A percentile compares a stretch with the other conserved stretches of the same genome.
phyloP scores from a whole-genome alignment of 2,888 invertebrate genomes.

The Bibio marci region DNA sequence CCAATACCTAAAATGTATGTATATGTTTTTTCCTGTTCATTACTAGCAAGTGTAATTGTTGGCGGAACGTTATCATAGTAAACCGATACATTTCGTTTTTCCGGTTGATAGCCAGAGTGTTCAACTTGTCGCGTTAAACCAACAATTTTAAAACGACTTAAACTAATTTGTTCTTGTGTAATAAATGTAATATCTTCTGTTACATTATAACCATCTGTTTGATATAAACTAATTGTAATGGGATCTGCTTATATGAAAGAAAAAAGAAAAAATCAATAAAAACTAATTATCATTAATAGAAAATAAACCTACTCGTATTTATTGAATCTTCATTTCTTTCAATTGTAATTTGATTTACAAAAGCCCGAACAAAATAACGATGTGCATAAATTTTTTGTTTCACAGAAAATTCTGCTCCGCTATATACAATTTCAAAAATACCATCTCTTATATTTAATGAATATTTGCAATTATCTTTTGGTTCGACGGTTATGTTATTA shows the following conservation, averaged over 20 bases:
- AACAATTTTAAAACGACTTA: too few relatives aligned
- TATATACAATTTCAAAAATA: constrained; percentile 30
- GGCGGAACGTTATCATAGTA: background rate
- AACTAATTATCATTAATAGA: too few relatives aligned
- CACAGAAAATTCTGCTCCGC: constrained; percentile 31
- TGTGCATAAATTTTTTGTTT: constrained; percentile 35
- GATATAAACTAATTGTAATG: too few relatives aligned
- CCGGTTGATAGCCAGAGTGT: background rate
- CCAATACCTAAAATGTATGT: background rate
- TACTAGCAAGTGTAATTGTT: background rate
- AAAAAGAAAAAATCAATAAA: too few relatives aligned
- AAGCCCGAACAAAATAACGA: constrained; percentile 31
- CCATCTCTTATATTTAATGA: constrained; percentile 29
- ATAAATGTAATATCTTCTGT: too few relatives aligned
- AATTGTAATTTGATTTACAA: constrained; percentile 33
- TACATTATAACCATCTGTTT: too few relatives aligned
- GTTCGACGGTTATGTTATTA: background rate
- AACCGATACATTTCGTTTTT: background rate
- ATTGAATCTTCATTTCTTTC: too few relatives aligned
- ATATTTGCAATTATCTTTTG: constrained; percentile 18
- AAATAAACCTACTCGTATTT: too few relatives aligned
- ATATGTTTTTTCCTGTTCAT: background rate
- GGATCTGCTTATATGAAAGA: too few relatives aligned
- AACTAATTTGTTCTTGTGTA: too few relatives aligned
- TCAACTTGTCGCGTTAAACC: background rate